Base-by-base conservation (phyloP, 2,888 invertebrate species). In the Chelonus formosanus region DNA sequence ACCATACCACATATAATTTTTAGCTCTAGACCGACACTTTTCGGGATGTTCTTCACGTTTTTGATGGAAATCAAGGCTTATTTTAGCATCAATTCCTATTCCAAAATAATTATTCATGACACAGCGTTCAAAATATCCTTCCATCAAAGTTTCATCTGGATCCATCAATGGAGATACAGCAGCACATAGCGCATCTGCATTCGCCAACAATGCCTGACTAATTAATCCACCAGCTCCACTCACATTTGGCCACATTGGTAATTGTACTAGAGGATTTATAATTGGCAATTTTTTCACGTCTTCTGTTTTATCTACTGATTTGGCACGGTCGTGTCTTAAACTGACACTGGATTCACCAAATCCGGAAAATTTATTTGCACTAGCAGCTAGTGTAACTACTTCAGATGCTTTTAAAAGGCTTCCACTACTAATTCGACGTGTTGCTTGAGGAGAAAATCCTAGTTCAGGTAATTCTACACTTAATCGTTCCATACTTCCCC, bases 41-140 rank as follows among this genome's bases (percentile, higher is more conserved):
- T 98, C 97, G 0, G 98, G 97, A 85, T 97, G 96, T 78, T 97
- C 97, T 80, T 98, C 97, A 40, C 98, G 89, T 84, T 97, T 98
- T 79, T 96, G 94, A 84, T 98, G 97, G 82, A 98, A 98, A 82
- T 98, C 98, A 53, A 98, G 86, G 0, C 97, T 94, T 63, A 98
- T 97, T 85, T 98, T 98, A 0, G 98, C 98, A 85, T 98, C 98
- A 70, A 98, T 94, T 0, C 98, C 98, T 78, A 98, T 98, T 0
- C 98, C 98, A 82, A 98, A 98, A 83, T 98, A 98, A 83, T 98
- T 98, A 85, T 98, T 98, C 98, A 98, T 98, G 2, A 97, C 97
- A 78, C 96, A 96, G 74, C 93, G 91, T 85, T 98, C 98, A 76
- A 93, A 93, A 84, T 92, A 94, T 0, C 95, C 95, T 86, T 95